A percentile compares a stretch with the other conserved stretches of the same genome.
Conservation (phyloP, 2,797 vertebrate genomes). For the Varecia variegata region DNA sequence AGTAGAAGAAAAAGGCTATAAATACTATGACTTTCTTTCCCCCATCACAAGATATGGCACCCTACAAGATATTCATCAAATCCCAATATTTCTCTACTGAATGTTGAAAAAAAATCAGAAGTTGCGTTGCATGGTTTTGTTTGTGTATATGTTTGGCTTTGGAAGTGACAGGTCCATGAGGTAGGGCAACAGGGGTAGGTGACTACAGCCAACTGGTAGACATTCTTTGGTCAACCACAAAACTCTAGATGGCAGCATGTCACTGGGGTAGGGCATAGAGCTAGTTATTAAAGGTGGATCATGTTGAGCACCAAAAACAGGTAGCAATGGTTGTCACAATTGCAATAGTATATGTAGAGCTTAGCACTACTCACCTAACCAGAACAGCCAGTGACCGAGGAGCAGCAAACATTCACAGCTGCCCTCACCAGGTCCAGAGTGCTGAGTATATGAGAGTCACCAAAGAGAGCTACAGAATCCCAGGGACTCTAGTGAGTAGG, state of each 20-base stretch:
- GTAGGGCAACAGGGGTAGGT: not conserved
- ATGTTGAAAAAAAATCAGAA: not conserved
- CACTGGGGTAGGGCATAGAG: not conserved
- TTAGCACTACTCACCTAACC: not conserved
- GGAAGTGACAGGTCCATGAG: not conserved
- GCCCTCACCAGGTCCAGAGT: not conserved
- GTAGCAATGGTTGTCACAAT: not conserved
- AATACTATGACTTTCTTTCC: not conserved
- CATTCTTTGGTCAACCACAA: not conserved
- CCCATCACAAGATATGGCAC: not conserved
- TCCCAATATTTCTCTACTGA: not conserved
- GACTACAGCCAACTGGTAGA: not conserved
- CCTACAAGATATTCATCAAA: not conserved
- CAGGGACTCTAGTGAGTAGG: not conserved
- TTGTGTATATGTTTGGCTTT: not conserved
- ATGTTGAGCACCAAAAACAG: not conserved
- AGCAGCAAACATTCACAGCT: not conserved
- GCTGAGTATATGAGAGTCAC: not conserved
- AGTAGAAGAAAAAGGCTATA: not conserved
- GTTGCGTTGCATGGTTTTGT: not conserved
- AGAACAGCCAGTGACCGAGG: not conserved
- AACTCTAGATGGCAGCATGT: constrained; percentile 73
- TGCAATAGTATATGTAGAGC: not conserved
- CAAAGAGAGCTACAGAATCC: not conserved
- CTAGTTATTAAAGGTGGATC: constrained; percentile 7